A percentile compares a stretch with the other conserved stretches of the same genome.
Evolutionary conservation across 1,140 invertebrate species (phyloP).

Genomic region (Hormaphis cornu): DNA sequence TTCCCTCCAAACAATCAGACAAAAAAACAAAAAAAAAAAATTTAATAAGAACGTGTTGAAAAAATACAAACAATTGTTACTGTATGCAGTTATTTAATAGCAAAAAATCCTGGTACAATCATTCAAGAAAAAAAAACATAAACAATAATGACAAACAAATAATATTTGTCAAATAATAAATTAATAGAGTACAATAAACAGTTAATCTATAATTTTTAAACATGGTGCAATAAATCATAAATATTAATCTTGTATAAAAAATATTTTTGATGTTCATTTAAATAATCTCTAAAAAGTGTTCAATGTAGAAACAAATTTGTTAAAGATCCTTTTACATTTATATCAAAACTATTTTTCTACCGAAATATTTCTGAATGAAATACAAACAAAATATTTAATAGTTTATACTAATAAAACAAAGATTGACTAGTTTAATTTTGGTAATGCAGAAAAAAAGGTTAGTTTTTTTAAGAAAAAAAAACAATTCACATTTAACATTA

Average conservation of each 20-base stretch:
- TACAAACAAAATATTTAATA: constrained; percentile 26
- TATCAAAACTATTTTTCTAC: not conserved
- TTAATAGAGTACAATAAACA: not conserved
- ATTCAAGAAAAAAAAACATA: not conserved
- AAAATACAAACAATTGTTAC: not conserved
- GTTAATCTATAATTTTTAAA: not conserved
- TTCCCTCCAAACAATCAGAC: no score
- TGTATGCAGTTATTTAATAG: not conserved
- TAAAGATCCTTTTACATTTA: not conserved
- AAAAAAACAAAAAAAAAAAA: no score
- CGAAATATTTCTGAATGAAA: constrained; percentile 2
- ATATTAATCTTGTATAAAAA: not conserved
- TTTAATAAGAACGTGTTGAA: no score
- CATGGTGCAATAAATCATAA: not conserved
- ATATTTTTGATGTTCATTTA: not conserved
- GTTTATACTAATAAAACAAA: constrained; percentile 28
- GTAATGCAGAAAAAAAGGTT: constrained; percentile 16
- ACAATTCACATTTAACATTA: not conserved
- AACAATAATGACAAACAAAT: not conserved
- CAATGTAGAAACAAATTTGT: not conserved
- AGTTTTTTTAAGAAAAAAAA: not conserved
- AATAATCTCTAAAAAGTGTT: not conserved
- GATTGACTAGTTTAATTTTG: constrained; percentile 30
- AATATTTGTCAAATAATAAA: not conserved
- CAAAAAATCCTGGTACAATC: not conserved